phyloP scores from a whole-genome alignment of 2,888 invertebrate genomes.

The Eubasilissa splendida region DNA sequence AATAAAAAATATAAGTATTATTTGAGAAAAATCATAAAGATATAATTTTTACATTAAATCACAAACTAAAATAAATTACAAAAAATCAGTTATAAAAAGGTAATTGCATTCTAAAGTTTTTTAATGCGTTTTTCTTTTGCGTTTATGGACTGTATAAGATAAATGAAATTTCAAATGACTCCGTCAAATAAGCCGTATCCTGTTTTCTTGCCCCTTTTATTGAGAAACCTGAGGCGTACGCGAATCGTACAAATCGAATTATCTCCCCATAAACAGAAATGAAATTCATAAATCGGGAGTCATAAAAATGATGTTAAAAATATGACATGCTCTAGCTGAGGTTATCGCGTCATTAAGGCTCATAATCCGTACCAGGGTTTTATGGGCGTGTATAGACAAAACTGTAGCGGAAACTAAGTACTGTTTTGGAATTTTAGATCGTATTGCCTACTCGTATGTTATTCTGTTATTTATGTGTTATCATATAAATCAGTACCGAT shows the following conservation, averaged over 20 bases:
- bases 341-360: slow-evolving; percentile 57
- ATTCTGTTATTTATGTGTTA: slow-evolving; percentile 29
- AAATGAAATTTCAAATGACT: not conserved
- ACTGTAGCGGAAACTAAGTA: slow-evolving; percentile 17
- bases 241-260: slow-evolving; percentile 51
- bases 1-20: too few species aligned
- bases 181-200: slow-evolving; percentile 2
- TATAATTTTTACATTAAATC: too few species aligned
- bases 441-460: slow-evolving; percentile 14
- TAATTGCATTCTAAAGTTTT: too few species aligned
- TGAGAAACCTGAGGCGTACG: slow-evolving; percentile 8
- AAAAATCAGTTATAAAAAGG: too few species aligned
- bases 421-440: slow-evolving; percentile 29
- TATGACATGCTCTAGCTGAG: slow-evolving; percentile 42
- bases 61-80: too few species aligned
- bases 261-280: slow-evolving; percentile 54
- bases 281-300: slow-evolving; percentile 57
- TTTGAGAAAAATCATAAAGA: too few species aligned
- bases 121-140: not conserved
- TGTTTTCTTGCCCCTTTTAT: not conserved
- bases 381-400: slow-evolving; percentile 52
- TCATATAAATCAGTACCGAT: slow-evolving; percentile 26
- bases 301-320: slow-evolving; percentile 54
- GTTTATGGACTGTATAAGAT: not conserved
- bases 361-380: slow-evolving; percentile 54